Base-by-base conservation (phyloP, 1,140 invertebrate genomes). In the Chironomus tepperi region DNA sequence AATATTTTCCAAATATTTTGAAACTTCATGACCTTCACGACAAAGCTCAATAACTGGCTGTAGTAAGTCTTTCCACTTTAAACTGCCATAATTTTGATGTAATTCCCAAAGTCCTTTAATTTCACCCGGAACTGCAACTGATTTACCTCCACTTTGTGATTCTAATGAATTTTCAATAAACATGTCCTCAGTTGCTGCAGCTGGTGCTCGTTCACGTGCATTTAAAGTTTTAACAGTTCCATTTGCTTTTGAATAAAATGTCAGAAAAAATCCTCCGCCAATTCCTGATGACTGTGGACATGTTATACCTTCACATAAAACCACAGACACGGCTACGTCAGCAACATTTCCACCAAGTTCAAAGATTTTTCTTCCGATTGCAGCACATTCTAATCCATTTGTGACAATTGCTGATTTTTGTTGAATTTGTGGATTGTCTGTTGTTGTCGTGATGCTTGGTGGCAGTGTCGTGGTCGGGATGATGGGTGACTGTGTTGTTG, bases 71-170 rank as follows among this genome's bases (percentile, higher is more conserved):
- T 83, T 83, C 95, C 95, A 98, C 0, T 89, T 86, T 1, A 97
- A 82, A 77, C 85, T 87, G 2, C 94, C 94, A 84, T 91, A 96
- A 75, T 85, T 86, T 77, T 90, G 82, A 80, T 95, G 90, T 2
- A 92, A 90, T 75, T 88, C 87, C 89, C 91, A 91, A 79, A 94
- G 93, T 1, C 94, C 95, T 70, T 88, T 87, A 0, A 97, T 78
- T 81, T 97, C 95, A 3, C 95, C 95, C 9, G 95, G 95, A 3
- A 96, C 90, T 0, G 87, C 93, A 16, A 95, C 87, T 0, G 94
- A 83, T 24, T 92, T 79, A 7, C 87, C 86, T 77, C 93, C 94
- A 67, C 42, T 10, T 57, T 42, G 12, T 0, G 89, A 83, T 8
- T 84, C 81, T 5, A 81, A 79, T 2, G 79, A 76, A 70, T 83